These are phyloP conservation scores for Melinopterus prodromus DNA, from an alignment of 2,888 invertebrate genomes.

Conservation along the genomic window DNA sequence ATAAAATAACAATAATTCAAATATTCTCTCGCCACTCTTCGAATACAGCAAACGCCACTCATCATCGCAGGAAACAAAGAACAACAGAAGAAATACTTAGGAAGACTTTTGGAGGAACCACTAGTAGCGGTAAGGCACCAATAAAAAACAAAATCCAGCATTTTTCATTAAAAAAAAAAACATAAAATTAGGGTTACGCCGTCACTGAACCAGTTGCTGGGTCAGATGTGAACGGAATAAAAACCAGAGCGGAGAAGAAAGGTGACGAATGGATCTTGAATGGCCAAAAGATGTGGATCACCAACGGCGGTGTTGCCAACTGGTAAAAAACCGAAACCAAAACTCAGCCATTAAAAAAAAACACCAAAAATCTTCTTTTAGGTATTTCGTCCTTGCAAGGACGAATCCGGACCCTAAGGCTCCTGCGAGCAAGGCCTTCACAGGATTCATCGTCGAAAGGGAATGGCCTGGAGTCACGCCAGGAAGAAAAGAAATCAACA, in stretches of 20 bases:
- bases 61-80: constrained; percentile 84
- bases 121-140: constrained; percentile 78
- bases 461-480: constrained; percentile 86
- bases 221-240: constrained; percentile 93
- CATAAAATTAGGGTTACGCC: constrained; percentile 78
- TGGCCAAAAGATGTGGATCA: constrained; percentile 99
- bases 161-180: constrained; percentile 15
- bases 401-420: constrained; percentile 93
- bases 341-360: neutral
- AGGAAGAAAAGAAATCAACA: constrained; percentile 94
- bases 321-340: constrained; percentile 67
- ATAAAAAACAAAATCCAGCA: neutral
- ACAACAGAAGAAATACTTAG: constrained; percentile 94
- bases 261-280: constrained; percentile 92
- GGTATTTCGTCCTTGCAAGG: constrained; percentile 92
- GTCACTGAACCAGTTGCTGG: constrained; percentile 97
- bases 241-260: constrained; percentile 92
- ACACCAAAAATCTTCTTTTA: constrained; percentile 42
- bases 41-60: constrained; percentile 83
- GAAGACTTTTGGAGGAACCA: constrained; percentile 89
- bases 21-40: neutral
- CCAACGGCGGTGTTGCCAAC: constrained; percentile 95
- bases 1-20: neutral
- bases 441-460: constrained; percentile 95
- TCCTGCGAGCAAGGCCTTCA: constrained; percentile 92